phyloP scores from a whole-genome alignment of 2,797 vertebrate genomes.

The Acrocephalus scirpaceus region DNA sequence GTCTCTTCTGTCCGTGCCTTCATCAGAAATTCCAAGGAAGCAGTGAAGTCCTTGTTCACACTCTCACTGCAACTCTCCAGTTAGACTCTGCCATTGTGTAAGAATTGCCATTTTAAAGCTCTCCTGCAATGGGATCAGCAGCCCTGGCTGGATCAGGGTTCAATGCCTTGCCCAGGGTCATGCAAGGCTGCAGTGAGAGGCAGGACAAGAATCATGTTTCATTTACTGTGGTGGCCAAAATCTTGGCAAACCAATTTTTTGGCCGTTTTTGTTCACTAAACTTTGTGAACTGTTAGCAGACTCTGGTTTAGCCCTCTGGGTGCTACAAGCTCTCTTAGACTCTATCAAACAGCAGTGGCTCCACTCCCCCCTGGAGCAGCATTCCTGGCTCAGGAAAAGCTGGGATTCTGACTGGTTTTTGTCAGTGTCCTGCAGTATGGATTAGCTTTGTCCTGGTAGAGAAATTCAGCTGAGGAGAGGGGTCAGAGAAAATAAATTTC shows the following conservation, averaged over 20 bases:
- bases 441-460: neutral
- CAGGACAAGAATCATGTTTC: neutral
- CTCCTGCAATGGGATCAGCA: neutral
- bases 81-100: neutral
- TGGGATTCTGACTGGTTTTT: neutral
- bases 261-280: neutral
- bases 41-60: neutral
- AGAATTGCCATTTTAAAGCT: neutral
- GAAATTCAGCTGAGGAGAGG: neutral
- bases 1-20: neutral
- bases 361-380: neutral
- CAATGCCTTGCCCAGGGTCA: neutral
- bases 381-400: neutral
- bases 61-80: neutral
- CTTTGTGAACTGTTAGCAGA: neutral
- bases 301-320: neutral
- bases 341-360: neutral
- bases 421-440: neutral
- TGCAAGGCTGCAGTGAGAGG: neutral
- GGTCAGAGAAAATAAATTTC: neutral
- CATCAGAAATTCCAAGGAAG: neutral
- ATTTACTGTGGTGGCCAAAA: neutral
- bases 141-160: neutral
- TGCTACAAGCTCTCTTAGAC: neutral
- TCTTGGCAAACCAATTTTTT: neutral